Base-by-base conservation (phyloP, 1,140 invertebrate genomes). In the Pemphigus obesinymphae region DNA sequence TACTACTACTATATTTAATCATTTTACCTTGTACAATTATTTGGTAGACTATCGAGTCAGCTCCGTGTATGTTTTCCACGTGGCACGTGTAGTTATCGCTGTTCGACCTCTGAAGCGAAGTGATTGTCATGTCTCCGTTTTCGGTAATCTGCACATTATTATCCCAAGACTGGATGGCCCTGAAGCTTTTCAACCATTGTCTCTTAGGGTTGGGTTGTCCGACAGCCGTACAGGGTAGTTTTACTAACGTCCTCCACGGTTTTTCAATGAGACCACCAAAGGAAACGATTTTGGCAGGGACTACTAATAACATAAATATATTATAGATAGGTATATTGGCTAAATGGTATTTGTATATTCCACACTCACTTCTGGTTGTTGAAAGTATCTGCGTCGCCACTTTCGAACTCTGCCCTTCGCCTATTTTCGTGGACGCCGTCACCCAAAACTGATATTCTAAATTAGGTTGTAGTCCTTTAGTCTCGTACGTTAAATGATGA, bases 361-460 rank as follows among this genome's bases (percentile, higher is more conserved):
- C 43, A 13, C 10, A 45, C 80, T 53, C 26, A 82, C 82, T 58
- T 58, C 53, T 73, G 1, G 37, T 20, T 3, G 68, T 13, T 1
- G 88, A 90, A 15, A 90, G 89, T 23, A 91, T 87, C 85, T 92
- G 91, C 0, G 91, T 90, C 1, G 91, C 90, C 0, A 92, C 91
- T 82, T 89, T 88, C 0, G 92, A 92, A 86, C 91, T 92, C 84
- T 92, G 91, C 0, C 93, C 93, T 85, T 94, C 93, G 0, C 93
- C 93, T 55, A 93, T 90, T 34, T 91, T 87, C 0, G 93, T 94
- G 17, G 91, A 92, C 13, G 92, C 93, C 3, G 92, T 93, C 11
- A 94, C 91, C 93, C 93, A 94, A 85, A 93, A 93, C 85, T 94
- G 91, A 86, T 96, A 95, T 83, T 92, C 91, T 6, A 93, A 92